A percentile compares a stretch with the other conserved stretches of the same genome.
These are phyloP conservation scores for Drosophila conformis DNA, from an alignment of 2,888 invertebrate genomes.

Conservation along the genomic window DNA sequence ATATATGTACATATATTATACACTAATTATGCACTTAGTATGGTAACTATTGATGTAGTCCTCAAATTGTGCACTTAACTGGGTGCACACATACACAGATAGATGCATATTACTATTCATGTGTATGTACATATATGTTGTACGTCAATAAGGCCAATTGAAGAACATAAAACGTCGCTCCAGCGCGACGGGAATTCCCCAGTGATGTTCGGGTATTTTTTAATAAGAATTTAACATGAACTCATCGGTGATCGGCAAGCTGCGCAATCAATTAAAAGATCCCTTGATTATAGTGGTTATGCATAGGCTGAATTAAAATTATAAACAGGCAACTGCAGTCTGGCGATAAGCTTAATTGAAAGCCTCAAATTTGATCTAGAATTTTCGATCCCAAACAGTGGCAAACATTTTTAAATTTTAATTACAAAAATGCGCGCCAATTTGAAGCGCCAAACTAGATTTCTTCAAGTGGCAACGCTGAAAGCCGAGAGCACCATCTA, in stretches of 20 bases:
- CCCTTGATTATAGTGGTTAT: slow-evolving; percentile 9
- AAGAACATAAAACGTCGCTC: slow-evolving; percentile 13
- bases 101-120: not conserved
- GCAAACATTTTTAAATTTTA: not conserved
- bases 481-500: slow-evolving; percentile 25
- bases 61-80: slow-evolving; percentile 3
- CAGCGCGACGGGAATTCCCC: slow-evolving; percentile 19
- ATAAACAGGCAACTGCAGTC: not conserved
- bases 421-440: slow-evolving; percentile 22
- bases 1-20: not conserved
- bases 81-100: not conserved
- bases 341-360: slow-evolving; percentile 1
- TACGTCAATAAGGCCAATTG: slow-evolving; percentile 35
- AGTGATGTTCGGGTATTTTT: slow-evolving; percentile 28
- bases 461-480: slow-evolving; percentile 7
- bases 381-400: not conserved
- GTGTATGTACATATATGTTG: not conserved
- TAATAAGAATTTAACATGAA: slow-evolving; percentile 13
- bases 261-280: slow-evolving; percentile 7
- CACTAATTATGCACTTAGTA: slow-evolving; percentile 2
- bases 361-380: slow-evolving; percentile 5
- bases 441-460: not conserved
- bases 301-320: slow-evolving; percentile 5
- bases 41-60: slow-evolving; percentile 6
- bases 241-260: not conserved